Base-by-base conservation (phyloP, 2,888 invertebrate genomes). In the Hipparchia sbordonii region DNA sequence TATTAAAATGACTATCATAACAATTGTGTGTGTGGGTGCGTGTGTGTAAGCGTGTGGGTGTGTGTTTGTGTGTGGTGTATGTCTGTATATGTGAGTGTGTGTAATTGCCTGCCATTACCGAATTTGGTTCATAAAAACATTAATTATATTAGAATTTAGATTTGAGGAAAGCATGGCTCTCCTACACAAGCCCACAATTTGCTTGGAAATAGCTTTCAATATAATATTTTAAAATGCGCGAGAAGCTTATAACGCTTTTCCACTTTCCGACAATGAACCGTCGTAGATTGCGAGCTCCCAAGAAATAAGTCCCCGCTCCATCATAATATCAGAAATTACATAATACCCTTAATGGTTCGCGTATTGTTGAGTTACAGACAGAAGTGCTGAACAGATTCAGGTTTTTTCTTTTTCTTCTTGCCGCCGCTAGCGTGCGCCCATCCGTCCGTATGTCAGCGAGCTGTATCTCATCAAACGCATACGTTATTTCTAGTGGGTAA, bases 181-280 rank as follows among this genome's bases (percentile, higher is more conserved):
- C 52, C 60, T 69, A 69, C 60, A 60, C 60, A 23, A 67, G 67
- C 39, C 60, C 60, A 39, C 33, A 60, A 61, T 61, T 69, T 69
- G 59, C 48, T 52, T 60, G 52, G 60, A 52, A 69, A 69, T 69
- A 33, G 52, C 60, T 69, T 61, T 8, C 39, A 33, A 51, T 60
- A 60, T 69, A 57, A 57, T 57, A 69, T 69, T 69, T 60, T 69
- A 61, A 69, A 69, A 69, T 60, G 60, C 56, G 23, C 60, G 51
- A 67, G 56, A 46, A 9, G 45, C 68, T 52, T 62, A n/a, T 69
- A 69, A 60, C 60, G 59, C 68, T 69, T 69, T 51, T 69, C 60
- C 68, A 52, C 51, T 8, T 67, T n/a, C 23, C 61, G 68, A 69
- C 61, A 69, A 52, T 60, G 39, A 48, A 7, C 52, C 33, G 48